Base-by-base conservation (phyloP, 2,888 invertebrate genomes). In the Theretra japonica region DNA sequence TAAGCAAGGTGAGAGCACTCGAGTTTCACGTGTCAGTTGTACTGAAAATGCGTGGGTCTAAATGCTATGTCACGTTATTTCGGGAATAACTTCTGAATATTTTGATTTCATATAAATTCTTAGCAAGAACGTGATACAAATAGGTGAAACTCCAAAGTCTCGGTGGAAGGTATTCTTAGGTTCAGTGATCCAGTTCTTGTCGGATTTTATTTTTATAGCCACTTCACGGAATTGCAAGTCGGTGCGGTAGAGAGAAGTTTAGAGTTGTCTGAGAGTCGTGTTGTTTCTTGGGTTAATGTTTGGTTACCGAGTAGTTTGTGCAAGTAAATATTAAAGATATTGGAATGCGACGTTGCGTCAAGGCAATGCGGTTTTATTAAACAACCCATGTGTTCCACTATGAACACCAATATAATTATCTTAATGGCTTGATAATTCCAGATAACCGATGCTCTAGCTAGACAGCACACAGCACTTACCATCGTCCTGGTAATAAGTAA, bases 11-110 rank as follows among this genome's bases (percentile, higher is more conserved):
- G 33, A 33, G 58, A n/a, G 33, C 30, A 11, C 8, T 62, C 41
- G 41, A 41, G 41, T 41, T 41, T 65, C 17, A 65, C 41, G 65
- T 65, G 41, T 41, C 65, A 65, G 41, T 23, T 48, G 21, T 33
- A 33, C 30, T 19, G 6, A 33, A 62, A 33, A 21, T n/a, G 33
- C 33, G 8, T 41, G 7, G 33, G 33, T 53, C 6, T 53, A 5
- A 62, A 41, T 41, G 19, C 41, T 62, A 62, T 33, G 11, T 33
- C 41, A 62, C 41, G 41, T 21, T 60, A 33, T 60, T 62, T 21
- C 21, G 33, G 33, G n/a, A 33, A 60, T 33, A 0, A 1, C 6
- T n/a, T 41, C 0, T 17, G n/a, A 53, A 53, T n/a, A n/a, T n/a
- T 6, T n/a, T 17, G n/a, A n/a, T 53, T 53, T 53, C 53, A 15